A percentile compares a stretch with the other conserved stretches of the same genome.
phyloP scores from a whole-genome alignment of 2,888 invertebrate genomes.

The Leucozona laternaria region DNA sequence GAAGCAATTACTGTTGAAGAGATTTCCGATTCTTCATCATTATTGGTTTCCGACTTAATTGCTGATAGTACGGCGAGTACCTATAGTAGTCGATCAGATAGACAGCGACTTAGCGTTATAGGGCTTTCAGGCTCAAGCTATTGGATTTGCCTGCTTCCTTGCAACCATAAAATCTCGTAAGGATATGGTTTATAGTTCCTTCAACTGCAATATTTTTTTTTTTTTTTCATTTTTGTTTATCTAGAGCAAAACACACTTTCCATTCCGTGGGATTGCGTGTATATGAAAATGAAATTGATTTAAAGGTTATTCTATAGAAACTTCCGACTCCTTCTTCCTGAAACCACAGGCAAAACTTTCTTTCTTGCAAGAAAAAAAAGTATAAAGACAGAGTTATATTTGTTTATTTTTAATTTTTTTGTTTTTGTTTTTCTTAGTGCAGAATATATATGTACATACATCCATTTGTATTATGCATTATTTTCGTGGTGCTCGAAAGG shows the following conservation, averaged over 20 bases:
- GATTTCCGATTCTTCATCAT: slow-evolving; percentile 74
- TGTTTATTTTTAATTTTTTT: slow-evolving; percentile 2
- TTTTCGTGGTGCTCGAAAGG: slow-evolving; percentile 66
- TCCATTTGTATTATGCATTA: slow-evolving; percentile 60
- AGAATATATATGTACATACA: too few species aligned
- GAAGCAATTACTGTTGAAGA: slow-evolving; percentile 75
- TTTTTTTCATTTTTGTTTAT: not conserved
- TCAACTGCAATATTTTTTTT: slow-evolving; percentile 1
- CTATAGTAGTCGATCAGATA: not conserved
- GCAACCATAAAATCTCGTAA: slow-evolving; percentile 11
- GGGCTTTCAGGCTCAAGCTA: not conserved
- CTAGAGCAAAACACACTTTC: slow-evolving; percentile 12
- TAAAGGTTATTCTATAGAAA: slow-evolving; percentile 16
- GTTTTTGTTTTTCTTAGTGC: slow-evolving; percentile 5
- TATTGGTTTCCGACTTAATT: slow-evolving; percentile 75
- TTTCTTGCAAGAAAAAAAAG: not conserved
- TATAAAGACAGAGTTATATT: slow-evolving; percentile 38
- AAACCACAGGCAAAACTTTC: too few species aligned
- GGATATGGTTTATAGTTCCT: slow-evolving; percentile 17
- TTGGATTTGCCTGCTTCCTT: slow-evolving; percentile 22
- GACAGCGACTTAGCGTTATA: not conserved
- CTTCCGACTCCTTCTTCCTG: not conserved
- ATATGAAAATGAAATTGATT: slow-evolving; percentile 41
- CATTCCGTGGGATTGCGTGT: slow-evolving; percentile 11
- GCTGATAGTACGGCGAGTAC: slow-evolving; percentile 47